Base-by-base conservation (phyloP, 2,888 invertebrate genomes). In the Diachrysia chrysitis region DNA sequence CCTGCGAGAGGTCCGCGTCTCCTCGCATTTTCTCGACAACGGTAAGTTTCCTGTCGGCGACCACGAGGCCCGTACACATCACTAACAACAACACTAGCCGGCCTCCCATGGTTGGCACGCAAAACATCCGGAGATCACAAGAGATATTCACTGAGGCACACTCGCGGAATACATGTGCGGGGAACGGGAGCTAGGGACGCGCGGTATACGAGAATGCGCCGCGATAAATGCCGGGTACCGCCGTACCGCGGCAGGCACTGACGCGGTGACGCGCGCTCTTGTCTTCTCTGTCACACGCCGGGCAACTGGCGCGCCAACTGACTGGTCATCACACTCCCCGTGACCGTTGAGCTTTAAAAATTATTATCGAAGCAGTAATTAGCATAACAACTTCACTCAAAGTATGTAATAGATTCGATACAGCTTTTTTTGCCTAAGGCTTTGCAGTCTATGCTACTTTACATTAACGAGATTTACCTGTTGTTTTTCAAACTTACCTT, bases 1-100 rank as follows among this genome's bases (percentile, higher is more conserved):
- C 97, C 97, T 97, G 96, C 78, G 97, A 96, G 79, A 97, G 95
- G 88, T 97, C 97, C 71, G 96, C 89, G 91, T 97, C 97, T 89
- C 95, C 96, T 82, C 94, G 93, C 81, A 97, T 95, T 93, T 96
- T 97, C 89, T 97, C 96, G 78, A 96, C 94, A 71, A 97, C 94
- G 73, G 96, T 96, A 83, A 92, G 87, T 87, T 93, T 94, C 82
- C 90, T 90, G 63, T 94, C 93, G 48, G 90, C 93, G 17, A 82
- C 73, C 53, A 86, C 91, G 63, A 87, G 73, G 81, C 89, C 87
- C 62, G 86, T 80, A 70, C 89, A 91, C 87, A 92, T 86, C 91
- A 95, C 92, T 85, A 94, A 89, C 83, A 93, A 89, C 80, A 94
- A 83, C 91, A 95, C 93, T 79, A 87, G 79, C 72, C 85, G 89